A percentile compares a stretch with the other conserved stretches of the same genome.
phyloP scores from a whole-genome alignment of 1,140 invertebrate genomes.

The Nasonia giraulti region DNA sequence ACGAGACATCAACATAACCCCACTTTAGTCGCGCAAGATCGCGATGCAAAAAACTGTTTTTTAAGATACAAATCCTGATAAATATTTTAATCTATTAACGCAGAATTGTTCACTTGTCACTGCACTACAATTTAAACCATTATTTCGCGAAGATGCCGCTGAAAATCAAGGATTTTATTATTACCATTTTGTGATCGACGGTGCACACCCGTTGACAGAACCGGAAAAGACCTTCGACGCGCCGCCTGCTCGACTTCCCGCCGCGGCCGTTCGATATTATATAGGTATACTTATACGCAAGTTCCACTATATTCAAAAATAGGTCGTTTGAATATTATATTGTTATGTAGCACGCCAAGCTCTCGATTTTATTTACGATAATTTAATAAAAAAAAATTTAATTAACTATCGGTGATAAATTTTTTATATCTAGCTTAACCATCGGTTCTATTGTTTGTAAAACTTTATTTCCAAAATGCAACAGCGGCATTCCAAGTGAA shows the following conservation, averaged over 20 bases:
- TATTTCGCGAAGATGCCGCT: slow-evolving; percentile 9
- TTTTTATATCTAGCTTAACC: no score
- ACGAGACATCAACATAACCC: slow-evolving; percentile 43
- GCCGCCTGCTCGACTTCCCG: not conserved
- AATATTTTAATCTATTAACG: not conserved
- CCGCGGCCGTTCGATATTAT: not conserved
- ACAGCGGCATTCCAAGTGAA: no score
- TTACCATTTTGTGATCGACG: slow-evolving; percentile 41
- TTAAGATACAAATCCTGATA: not conserved
- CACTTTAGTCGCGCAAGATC: not conserved
- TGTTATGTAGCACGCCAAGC: no score
- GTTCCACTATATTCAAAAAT: no score
- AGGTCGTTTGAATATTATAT: no score
- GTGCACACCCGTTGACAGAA: not conserved
- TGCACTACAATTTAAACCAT: not conserved
- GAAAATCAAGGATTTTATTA: slow-evolving; percentile 37
- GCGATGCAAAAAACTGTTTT: slow-evolving; percentile 6
- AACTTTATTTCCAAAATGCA: no score
- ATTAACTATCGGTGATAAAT: no score
- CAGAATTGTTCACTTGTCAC: not conserved
- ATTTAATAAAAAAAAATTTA: no score
- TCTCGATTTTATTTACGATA: no score
- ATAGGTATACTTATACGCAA: no score
- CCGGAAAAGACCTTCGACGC: slow-evolving; percentile 34
- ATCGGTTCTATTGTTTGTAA: no score